These are phyloP conservation scores for Pterophyllum scalare DNA, from an alignment of 2,113 vertebrate species.

Conservation along the genomic window DNA sequence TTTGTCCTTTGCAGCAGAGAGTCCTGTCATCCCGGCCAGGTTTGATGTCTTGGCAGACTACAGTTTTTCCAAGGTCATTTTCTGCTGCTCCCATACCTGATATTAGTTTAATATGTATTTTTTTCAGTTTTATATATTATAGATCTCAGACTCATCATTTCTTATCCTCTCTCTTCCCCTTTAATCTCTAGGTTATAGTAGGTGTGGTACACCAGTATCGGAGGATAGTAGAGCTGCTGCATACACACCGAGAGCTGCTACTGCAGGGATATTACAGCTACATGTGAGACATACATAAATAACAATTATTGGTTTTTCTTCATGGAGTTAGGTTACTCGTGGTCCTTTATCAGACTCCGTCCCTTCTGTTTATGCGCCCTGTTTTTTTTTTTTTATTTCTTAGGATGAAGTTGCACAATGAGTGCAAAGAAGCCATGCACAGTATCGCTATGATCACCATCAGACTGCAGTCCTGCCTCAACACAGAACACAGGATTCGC, in stretches of 20 bases:
- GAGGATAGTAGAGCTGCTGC: constrained; percentile 78
- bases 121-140: background rate
- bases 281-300: constrained; percentile 80
- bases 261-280: constrained; percentile 87
- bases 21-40: constrained; percentile 81
- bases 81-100: background rate
- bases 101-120: background rate
- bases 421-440: constrained; percentile 79
- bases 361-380: background rate
- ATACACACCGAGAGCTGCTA: constrained; percentile 80
- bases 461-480: constrained; percentile 81
- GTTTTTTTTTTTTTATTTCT: constrained; percentile 10
- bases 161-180: background rate
- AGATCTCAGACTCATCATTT: background rate
- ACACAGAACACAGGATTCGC: constrained; percentile 64
- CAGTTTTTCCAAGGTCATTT: constrained; percentile 85
- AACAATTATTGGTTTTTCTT: background rate
- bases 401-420: constrained; percentile 80
- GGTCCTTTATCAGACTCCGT: background rate
- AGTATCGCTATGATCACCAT: constrained; percentile 77
- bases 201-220: constrained; percentile 88
- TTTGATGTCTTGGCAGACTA: constrained; percentile 89
- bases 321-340: background rate
- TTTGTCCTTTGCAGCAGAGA: constrained; percentile 76
- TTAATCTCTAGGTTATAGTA: constrained; percentile 78